Evolutionary conservation across 2,888 invertebrate genomes (phyloP), one percentile per base, ranked within the genome.

Genomic region (Smittia sp.): DNA sequence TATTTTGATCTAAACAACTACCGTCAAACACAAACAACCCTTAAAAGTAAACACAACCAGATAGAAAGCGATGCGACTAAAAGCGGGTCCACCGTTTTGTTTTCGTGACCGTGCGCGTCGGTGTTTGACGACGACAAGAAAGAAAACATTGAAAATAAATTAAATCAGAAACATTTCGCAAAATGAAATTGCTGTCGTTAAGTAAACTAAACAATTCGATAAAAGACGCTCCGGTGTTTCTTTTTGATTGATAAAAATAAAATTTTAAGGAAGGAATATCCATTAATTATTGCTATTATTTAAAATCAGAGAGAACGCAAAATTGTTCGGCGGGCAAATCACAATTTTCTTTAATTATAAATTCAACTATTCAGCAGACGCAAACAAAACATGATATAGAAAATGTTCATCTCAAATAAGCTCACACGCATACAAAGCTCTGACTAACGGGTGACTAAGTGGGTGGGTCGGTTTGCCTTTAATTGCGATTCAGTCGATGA

Each of bases 1-100:
- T 58, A 58, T 58, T 58, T 75, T 75, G 75, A 76, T 70, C 58
- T 70, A 70, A 70, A 54, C 27, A 69, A 24, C 6, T 39, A 62
- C 58, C 58, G 52, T 72, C 62, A 70, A 32, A 15, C 2, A 68
- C 13, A 68, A 68, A 68, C 41, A 72, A 72, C 32, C 58, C 58
- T 58, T 58, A 20, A 52, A 52, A 72, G 27, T 22, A 63, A 63
- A 24, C 27, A 63, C 7, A 63, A 13, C 46, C 15, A 46, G 46
- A 46, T n/a, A 46, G 46, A 46, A 15, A 3, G n/a, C 46, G 46
- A 46, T 11, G n/a, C 15, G 46, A 46, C n/a, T n/a, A 3, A 46
- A 15, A 46, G n/a, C 46, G 32, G 32, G n/a, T 46, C 46, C 46
- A 15, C 32, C n/a, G 58, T 46, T 58, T 20, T 58, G 15, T 63